Evolutionary conservation across 2,797 vertebrate species (phyloP).

Genomic region (Astyanax mexicanus): DNA sequence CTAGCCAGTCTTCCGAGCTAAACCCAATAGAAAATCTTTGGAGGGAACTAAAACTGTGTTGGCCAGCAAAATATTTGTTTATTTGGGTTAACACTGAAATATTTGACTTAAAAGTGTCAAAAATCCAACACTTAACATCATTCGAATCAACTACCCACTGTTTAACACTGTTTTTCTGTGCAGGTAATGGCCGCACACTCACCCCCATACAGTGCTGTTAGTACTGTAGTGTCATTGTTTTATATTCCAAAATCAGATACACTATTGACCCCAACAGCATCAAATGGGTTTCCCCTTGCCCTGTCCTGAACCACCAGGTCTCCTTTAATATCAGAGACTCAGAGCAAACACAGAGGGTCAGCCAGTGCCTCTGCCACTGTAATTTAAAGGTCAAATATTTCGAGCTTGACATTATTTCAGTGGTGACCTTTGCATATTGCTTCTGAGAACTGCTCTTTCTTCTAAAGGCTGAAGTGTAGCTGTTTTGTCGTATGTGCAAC

Average conservation of each 20-base stretch:
- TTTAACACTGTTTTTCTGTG: no score
- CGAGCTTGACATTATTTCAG: slow-evolving; percentile 19
- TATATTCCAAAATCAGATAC: neutral
- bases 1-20: no score
- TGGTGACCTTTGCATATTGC: slow-evolving; percentile 21
- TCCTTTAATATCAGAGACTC: slow-evolving; percentile 31
- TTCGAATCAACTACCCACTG: no score
- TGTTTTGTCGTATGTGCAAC: slow-evolving; percentile 16
- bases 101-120: no score
- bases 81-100: no score
- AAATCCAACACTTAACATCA: no score
- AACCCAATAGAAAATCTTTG: no score
- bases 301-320: slow-evolving; percentile 23
- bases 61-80: no score
- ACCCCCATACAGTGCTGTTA: no score
- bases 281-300: slow-evolving; percentile 13
- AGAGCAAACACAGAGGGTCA: slow-evolving; percentile 9
- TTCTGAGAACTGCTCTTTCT: neutral
- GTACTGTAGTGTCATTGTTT: neutral
- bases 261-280: slow-evolving; percentile 2
- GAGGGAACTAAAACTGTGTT: no score
- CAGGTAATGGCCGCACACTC: no score
- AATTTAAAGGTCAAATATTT: slow-evolving; percentile 27
- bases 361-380: neutral
- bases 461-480: slow-evolving; percentile 2